A percentile compares a stretch with the other conserved stretches of the same genome.
phyloP scores from a whole-genome alignment of 2,888 invertebrate genomes.

The Melanostoma mellinum region DNA sequence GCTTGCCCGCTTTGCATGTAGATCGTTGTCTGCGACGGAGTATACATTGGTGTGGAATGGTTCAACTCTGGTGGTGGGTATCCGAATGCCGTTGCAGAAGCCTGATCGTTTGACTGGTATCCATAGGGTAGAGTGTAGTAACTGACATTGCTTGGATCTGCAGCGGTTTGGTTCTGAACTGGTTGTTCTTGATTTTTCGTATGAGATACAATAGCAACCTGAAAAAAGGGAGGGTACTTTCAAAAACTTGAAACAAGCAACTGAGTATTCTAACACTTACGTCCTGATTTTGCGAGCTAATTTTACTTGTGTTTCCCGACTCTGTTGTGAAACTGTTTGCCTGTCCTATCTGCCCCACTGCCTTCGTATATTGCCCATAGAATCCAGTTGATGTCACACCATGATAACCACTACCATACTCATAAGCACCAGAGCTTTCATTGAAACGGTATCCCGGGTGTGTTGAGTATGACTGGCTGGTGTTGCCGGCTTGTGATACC shows the following conservation, averaged over 20 bases:
- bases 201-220: conserved; percentile 79
- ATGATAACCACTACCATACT: conserved; percentile 86
- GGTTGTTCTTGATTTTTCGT: conserved; percentile 74
- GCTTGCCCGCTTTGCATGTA: conserved; percentile 80
- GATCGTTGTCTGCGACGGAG: conserved; percentile 74
- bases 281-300: conserved; percentile 75
- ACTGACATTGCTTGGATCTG: conserved; percentile 69
- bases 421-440: conserved; percentile 83
- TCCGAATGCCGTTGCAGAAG: conserved; percentile 18
- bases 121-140: conserved; percentile 80
- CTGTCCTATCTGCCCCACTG: conserved; percentile 73
- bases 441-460: conserved; percentile 86
- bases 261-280: conserved; percentile 73
- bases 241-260: not conserved
- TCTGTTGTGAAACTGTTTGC: conserved; percentile 77
- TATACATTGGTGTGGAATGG: conserved; percentile 59
- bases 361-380: conserved; percentile 78
- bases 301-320: conserved; percentile 78
- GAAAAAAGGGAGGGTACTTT: conserved; percentile 9
- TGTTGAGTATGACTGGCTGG: conserved; percentile 71
- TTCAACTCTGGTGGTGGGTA: conserved; percentile 31
- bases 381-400: conserved; percentile 74
- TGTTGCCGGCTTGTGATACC: conserved; percentile 25
- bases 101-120: conserved; percentile 76
- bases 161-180: conserved; percentile 37